Conservation (phyloP, 2,113 vertebrate species). For the Phaetusa simplex region DNA sequence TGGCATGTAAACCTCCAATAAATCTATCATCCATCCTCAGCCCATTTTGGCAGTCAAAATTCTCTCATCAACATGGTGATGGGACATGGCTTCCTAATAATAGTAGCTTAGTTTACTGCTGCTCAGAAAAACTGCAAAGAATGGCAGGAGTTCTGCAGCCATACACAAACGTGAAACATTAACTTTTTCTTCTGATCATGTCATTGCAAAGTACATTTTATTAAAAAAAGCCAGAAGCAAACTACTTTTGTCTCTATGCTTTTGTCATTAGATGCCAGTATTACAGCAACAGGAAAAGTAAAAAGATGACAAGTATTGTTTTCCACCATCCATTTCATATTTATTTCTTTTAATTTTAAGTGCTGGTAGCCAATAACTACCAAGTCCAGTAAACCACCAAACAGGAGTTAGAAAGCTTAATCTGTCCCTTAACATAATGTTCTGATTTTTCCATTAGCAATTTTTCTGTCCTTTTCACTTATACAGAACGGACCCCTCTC, state of each 20-base stretch:
- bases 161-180: neutral
- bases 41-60: neutral
- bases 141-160: neutral
- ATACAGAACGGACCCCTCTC: neutral
- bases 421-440: neutral
- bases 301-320: neutral
- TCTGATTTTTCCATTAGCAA: neutral
- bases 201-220: neutral
- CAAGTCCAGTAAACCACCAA: neutral
- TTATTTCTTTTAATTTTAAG: neutral
- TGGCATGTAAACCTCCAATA: neutral
- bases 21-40: neutral
- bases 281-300: neutral
- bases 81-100: neutral
- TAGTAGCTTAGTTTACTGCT: neutral
- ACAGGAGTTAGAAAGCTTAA: neutral
- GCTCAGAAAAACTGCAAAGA: neutral
- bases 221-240: neutral
- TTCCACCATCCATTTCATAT: neutral
- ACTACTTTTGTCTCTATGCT: neutral
- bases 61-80: neutral
- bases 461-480: neutral
- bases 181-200: neutral
- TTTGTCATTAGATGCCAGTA: neutral
- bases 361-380: neutral